Evolutionary conservation across 1,140 invertebrate species (phyloP).

Genomic region (Antheraea pernyi): DNA sequence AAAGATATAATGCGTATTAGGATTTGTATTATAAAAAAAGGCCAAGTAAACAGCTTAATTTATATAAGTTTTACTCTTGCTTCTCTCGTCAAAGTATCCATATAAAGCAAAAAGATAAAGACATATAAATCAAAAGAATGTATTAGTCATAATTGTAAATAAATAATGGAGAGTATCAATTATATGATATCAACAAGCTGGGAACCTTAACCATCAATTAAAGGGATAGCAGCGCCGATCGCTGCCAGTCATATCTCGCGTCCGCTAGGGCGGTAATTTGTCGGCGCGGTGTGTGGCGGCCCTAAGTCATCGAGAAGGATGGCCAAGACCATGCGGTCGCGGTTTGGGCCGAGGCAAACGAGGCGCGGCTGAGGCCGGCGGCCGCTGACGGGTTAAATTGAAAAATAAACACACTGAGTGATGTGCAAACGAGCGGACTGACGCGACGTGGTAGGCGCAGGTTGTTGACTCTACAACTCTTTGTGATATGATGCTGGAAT

Average conservation of each 20-base stretch:
- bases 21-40: no score
- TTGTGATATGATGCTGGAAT: not conserved
- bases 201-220: not conserved
- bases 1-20: no score
- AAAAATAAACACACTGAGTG: constrained; percentile 67
- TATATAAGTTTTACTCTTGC: no score
- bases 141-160: not conserved
- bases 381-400: constrained; percentile 58
- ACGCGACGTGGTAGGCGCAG: constrained; percentile 31
- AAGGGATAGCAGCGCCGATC: not conserved
- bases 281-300: constrained; percentile 60
- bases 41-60: no score
- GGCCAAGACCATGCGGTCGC: no score
- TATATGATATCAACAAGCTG: not conserved
- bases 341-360: no score
- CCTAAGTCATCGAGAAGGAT: constrained; percentile 45
- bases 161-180: not conserved
- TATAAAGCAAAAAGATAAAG: not conserved
- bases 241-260: constrained; percentile 1
- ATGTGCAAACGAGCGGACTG: constrained; percentile 35
- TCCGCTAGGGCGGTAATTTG: constrained; percentile 41
- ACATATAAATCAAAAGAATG: constrained; percentile 5
- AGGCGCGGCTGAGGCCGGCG: constrained; percentile 17
- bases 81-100: no score
- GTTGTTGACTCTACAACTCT: constrained; percentile 46